A percentile compares a stretch with the other conserved stretches of the same genome.
Conservation (phyloP, 2,113 vertebrate species). For the Thamnophis sirtalis region DNA sequence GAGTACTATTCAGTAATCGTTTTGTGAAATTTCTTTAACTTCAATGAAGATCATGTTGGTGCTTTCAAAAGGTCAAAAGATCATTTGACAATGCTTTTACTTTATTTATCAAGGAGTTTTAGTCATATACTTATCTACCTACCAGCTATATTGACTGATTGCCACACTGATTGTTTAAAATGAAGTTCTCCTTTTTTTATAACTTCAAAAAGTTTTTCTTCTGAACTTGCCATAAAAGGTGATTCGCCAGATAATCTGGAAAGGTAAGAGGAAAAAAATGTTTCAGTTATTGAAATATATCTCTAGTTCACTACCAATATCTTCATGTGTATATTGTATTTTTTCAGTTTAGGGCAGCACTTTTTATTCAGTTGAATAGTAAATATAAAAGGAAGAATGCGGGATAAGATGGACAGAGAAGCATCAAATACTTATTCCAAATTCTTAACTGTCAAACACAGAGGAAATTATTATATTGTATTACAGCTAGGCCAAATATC, state of each 20-base stretch:
- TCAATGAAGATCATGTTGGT: slow-evolving; percentile 14
- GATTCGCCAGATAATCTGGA: slow-evolving; percentile 77
- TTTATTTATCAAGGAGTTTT: slow-evolving; percentile 18
- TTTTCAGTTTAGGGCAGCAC: background rate
- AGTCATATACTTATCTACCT: slow-evolving; percentile 34
- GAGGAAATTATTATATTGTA: background rate
- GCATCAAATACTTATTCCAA: background rate
- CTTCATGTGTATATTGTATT: background rate
- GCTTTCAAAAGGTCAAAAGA: slow-evolving; percentile 13
- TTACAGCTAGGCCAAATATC: background rate
- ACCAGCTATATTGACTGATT: slow-evolving; percentile 73
- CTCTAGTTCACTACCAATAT: background rate
- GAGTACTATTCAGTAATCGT: slow-evolving; percentile 15
- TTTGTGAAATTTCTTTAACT: slow-evolving; percentile 29
- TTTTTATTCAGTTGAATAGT: background rate
- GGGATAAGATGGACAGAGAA: background rate
- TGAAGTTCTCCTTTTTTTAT: slow-evolving; percentile 71
- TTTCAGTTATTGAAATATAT: background rate
- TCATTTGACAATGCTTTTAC: background rate
- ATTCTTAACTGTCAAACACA: background rate
- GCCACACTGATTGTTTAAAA: slow-evolving; percentile 71
- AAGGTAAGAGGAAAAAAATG: background rate
- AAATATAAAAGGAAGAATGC: background rate
- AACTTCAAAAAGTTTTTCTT: slow-evolving; percentile 76
- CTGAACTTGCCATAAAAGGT: slow-evolving; percentile 75